Evolutionary conservation across 2,888 invertebrate genomes (phyloP).

Genomic region (Scaptomyza polygonia): DNA sequence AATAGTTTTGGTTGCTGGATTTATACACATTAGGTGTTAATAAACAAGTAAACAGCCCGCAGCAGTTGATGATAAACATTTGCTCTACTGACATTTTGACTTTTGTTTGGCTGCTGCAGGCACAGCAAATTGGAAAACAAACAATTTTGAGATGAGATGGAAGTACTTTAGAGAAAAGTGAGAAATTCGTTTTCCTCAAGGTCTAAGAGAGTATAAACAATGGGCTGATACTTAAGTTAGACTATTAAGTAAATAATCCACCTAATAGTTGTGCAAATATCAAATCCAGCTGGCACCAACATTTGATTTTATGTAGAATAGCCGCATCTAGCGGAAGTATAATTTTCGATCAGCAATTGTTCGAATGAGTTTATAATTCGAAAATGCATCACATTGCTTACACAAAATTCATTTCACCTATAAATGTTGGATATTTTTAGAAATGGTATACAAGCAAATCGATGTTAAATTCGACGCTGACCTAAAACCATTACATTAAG

Average conservation of each 20-base stretch:
- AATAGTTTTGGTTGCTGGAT: slow-evolving; percentile 3
- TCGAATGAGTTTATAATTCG: not conserved
- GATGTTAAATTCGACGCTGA: not conserved
- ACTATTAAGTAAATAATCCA: slow-evolving; percentile 24
- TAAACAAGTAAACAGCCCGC: slow-evolving; percentile 43
- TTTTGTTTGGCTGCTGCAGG: slow-evolving; percentile 11
- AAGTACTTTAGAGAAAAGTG: not conserved
- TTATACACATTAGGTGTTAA: slow-evolving; percentile 12
- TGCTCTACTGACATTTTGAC: slow-evolving; percentile 5
- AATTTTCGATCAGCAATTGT: too few species aligned
- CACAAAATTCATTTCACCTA: not conserved
- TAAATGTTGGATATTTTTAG: slow-evolving; percentile 4
- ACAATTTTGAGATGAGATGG: not conserved
- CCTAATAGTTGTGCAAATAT: not conserved
- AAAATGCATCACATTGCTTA: not conserved
- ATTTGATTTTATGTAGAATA: not conserved
- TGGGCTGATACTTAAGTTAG: not conserved
- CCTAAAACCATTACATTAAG: slow-evolving; percentile 29
- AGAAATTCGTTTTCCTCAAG: not conserved
- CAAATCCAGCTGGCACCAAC: not conserved
- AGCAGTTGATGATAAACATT: slow-evolving; percentile 34
- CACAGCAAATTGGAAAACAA: slow-evolving; percentile 40
- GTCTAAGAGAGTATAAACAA: too few species aligned
- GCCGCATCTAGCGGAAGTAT: not conserved
- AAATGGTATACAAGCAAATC: not conserved